These are phyloP conservation scores for Drosophila arawakana DNA, from an alignment of 1,140 invertebrate species.

Conservation along the genomic window DNA sequence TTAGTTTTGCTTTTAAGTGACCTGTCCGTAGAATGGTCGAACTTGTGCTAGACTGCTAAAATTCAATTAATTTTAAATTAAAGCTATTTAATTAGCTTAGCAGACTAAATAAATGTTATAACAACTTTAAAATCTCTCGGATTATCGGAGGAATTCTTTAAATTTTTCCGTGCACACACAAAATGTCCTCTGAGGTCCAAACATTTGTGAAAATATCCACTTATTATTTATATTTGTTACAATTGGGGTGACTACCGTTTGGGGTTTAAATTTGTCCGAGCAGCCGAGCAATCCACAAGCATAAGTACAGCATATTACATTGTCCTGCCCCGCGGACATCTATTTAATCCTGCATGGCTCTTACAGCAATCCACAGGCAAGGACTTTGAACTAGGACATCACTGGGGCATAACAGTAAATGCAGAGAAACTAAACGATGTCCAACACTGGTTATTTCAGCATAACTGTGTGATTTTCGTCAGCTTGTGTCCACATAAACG, in stretches of 20 bases:
- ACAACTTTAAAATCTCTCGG: not conserved
- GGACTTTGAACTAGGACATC: conserved; percentile 3
- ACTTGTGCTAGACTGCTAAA: too few species aligned
- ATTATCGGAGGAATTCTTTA: not conserved
- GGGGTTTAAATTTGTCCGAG: conserved; percentile 15
- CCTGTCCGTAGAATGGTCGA: too few species aligned
- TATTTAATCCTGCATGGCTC: conserved; percentile 19
- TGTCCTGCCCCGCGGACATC: conserved; percentile 6
- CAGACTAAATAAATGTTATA: not conserved
- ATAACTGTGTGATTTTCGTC: conserved; percentile 41
- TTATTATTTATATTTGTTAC: conserved; percentile 9
- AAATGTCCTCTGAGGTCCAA: not conserved
- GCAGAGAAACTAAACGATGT: conserved; percentile 36
- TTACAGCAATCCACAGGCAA: conserved; percentile 24
- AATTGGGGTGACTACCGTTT: not conserved
- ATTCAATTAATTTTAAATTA: too few species aligned
- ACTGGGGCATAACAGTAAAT: conserved; percentile 27
- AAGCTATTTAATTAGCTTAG: too few species aligned
- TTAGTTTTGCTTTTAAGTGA: too few species aligned
- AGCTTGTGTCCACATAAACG: conserved; percentile 42
- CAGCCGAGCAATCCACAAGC: not conserved
- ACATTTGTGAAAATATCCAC: conserved; percentile 9
- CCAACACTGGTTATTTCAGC: conserved; percentile 8
- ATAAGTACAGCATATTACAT: not conserved
- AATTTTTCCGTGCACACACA: not conserved